Base-by-base conservation (phyloP, 2,888 invertebrate species). In the Thera britannica region DNA sequence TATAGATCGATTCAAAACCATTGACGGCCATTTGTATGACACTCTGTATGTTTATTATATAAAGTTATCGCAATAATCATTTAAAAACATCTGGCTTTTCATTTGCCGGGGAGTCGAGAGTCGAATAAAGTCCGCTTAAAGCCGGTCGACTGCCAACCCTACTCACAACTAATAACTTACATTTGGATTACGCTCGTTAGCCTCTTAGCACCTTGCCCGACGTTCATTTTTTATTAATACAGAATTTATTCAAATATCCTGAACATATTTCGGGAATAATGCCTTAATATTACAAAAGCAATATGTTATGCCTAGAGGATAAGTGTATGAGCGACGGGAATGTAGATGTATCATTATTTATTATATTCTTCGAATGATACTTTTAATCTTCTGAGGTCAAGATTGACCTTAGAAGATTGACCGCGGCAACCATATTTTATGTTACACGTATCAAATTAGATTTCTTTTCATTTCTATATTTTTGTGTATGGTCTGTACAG, bases 101-200 rank as follows among this genome's bases (percentile, higher is more conserved):
- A 12, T 52, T 58, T n/a, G 48, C 58, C 58, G 58, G 58, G 48
- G 34, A n/a, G 3, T 9, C 7, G 46, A 63, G 12, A 57, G 60
- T 57, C 60, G 68, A 35, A 51, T 4, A 2, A 51, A 34, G 38
- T 54, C 58, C 59, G 57, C 38, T 46, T 38, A 54, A 55, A 41
- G 36, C 35, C 44, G 52, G 38, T 2, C 62, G 5, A 9, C 41
- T 5, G 36, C 34, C 70, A 57, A n/a, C 66, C 56, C 66, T 67
- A 52, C 83, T 80, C 75, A 80, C 87, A 83, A 83, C 91, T 91
- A 90, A 92, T 92, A 92, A 91, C 90, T 92, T 92, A 93, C 90
- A 90, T 87, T 88, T 84, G 88, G 92, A 92, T 92, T 92, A 92
- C 88, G 87, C 92, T 92, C 92, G 92, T 92, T 92, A 93, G 90